Evolutionary conservation across 1,140 invertebrate species (phyloP).

Genomic region (Portunus trituberculatus): DNA sequence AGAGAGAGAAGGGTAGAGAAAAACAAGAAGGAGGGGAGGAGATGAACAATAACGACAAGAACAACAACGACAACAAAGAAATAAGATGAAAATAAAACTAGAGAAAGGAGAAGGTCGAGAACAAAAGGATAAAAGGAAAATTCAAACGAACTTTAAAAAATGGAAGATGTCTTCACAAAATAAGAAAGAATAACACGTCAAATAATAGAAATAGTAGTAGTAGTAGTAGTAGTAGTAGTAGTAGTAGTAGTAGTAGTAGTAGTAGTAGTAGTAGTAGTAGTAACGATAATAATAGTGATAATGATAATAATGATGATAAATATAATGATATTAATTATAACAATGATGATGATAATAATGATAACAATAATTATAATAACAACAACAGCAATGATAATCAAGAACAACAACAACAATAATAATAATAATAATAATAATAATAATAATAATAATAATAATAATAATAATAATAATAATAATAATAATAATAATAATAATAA

Average conservation of each 20-base stretch:
- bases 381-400: background rate
- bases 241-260: constrained; percentile 16
- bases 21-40: background rate
- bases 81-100: background rate
- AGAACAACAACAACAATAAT: constrained; percentile 23
- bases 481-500: constrained; percentile 12
- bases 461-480: constrained; percentile 26
- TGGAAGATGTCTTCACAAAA: background rate
- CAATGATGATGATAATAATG: too few species aligned
- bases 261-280: constrained; percentile 16
- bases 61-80: background rate
- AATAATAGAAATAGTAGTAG: too few species aligned
- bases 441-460: constrained; percentile 26
- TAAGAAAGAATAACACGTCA: background rate
- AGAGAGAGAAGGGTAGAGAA: background rate
- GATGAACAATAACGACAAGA: background rate
- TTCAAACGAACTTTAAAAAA: background rate
- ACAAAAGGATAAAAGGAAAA: background rate
- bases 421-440: too few species aligned
- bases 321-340: too few species aligned
- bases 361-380: too few species aligned
- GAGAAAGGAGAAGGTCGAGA: background rate
- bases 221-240: background rate
- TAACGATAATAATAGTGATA: background rate
- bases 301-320: background rate